A percentile compares a stretch with the other conserved stretches of the same genome.
phyloP scores from a whole-genome alignment of 1,140 invertebrate species.

The Drosophila dunni region DNA sequence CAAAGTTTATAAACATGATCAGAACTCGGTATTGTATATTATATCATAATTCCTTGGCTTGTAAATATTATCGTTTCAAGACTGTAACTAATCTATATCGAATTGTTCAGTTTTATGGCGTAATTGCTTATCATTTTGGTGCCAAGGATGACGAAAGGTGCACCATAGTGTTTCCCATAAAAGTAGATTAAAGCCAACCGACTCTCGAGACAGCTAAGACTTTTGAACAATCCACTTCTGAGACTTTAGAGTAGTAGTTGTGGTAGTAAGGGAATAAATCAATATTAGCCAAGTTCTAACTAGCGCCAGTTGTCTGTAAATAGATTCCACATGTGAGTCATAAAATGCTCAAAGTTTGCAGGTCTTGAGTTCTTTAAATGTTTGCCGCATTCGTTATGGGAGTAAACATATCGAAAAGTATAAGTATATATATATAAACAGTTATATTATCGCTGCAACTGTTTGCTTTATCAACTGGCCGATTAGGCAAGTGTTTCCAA shows the following conservation, averaged over 20 bases:
- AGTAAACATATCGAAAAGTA: constrained; percentile 39
- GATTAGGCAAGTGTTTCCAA: constrained; percentile 25
- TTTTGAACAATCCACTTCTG: background rate
- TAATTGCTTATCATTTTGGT: constrained; percentile 2
- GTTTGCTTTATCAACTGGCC: constrained; percentile 36
- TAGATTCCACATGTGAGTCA: constrained; percentile 29
- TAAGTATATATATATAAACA: background rate
- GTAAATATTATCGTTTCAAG: background rate
- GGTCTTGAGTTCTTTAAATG: constrained; percentile 23
- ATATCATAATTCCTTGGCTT: background rate
- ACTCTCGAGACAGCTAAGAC: constrained; percentile 7
- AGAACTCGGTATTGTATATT: background rate
- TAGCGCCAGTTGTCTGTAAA: constrained; percentile 28
- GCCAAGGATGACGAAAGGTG: constrained; percentile 20
- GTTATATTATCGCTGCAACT: constrained; percentile 44
- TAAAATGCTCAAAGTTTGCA: constrained; percentile 27
- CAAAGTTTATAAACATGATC: background rate
- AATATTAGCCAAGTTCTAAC: constrained; percentile 22
- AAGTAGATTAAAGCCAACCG: constrained; percentile 21
- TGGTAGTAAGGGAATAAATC: constrained; percentile 27
- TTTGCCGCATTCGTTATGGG: constrained; percentile 25
- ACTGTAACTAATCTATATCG: constrained; percentile 2
- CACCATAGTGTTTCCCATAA: background rate
- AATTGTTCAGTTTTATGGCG: constrained; percentile 16
- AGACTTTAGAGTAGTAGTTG: background rate